These are phyloP conservation scores for Pseudomyrmex gracilis DNA, from an alignment of 1,140 invertebrate genomes.

Conservation along the genomic window DNA sequence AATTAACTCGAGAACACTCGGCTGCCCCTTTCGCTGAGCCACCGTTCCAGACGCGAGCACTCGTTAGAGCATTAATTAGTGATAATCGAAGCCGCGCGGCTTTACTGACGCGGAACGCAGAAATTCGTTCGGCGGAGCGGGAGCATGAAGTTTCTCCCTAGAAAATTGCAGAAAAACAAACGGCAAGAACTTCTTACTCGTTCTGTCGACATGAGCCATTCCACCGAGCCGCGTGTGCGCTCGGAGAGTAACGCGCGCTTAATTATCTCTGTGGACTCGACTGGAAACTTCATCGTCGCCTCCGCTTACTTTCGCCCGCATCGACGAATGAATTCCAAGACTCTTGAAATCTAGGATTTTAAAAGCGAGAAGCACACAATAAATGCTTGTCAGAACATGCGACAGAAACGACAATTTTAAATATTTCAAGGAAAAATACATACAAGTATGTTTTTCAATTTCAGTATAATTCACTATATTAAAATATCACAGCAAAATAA, in stretches of 20 bases:
- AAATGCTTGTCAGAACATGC: not conserved
- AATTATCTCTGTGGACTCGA: conserved; percentile 66
- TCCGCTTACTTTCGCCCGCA: conserved; percentile 4
- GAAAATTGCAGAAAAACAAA: conserved; percentile 30
- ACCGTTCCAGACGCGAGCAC: conserved; percentile 65
- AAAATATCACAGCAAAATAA: no score
- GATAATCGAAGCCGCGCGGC: conserved; percentile 66
- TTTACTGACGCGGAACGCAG: conserved; percentile 67
- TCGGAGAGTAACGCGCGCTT: conserved; percentile 44
- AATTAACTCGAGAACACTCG: conserved; percentile 74
- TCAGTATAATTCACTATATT: no score
- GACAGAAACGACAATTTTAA: not conserved
- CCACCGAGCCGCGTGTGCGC: conserved; percentile 50
- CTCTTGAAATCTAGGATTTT: not conserved
- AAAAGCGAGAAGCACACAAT: not conserved
- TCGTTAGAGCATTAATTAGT: conserved; percentile 73
- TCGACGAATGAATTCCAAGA: not conserved
- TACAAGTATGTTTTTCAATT: not conserved
- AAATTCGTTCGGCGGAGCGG: conserved; percentile 53
- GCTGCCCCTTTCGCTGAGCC: conserved; percentile 64
- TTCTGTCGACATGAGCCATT: conserved; percentile 62
- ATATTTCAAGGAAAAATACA: not conserved
- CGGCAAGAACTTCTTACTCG: conserved; percentile 35
- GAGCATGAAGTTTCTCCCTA: conserved; percentile 39
- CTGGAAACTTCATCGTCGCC: conserved; percentile 54